A percentile compares a stretch with the other conserved stretches of the same genome.
phyloP scores from a whole-genome alignment of 2,888 invertebrate species.

The Pilophorus perplexus region DNA sequence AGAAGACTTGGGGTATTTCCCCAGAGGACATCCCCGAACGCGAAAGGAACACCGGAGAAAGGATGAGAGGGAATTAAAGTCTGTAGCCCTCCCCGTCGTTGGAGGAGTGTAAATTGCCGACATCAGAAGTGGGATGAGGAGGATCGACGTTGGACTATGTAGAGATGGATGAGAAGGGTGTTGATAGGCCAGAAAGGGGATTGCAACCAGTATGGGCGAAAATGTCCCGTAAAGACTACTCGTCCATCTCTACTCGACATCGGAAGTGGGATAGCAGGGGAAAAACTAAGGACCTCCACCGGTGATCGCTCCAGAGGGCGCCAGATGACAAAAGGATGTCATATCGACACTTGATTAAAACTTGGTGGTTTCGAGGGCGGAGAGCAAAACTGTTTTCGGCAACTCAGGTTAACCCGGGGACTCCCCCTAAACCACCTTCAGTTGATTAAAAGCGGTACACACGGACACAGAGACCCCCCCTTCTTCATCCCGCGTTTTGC shows the following conservation, averaged over 20 bases:
- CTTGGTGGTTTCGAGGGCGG: conserved; percentile 18
- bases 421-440: background rate
- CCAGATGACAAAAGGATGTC: conserved; percentile 21
- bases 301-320: conserved; percentile 19
- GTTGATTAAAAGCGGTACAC: conserved; percentile 32
- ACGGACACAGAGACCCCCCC: conserved; percentile 5
- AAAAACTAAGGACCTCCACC: background rate
- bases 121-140: too few relatives aligned
- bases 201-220: too few relatives aligned
- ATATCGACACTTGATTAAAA: conserved; percentile 39
- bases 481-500: too few relatives aligned
- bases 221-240: too few relatives aligned
- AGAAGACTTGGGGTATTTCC: conserved; percentile 25
- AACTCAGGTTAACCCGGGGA: background rate
- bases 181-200: too few relatives aligned
- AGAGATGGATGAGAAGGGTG: too few relatives aligned
- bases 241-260: background rate
- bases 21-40: conserved; percentile 14
- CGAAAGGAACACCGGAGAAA: conserved; percentile 10
- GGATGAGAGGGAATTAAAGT: conserved; percentile 6
- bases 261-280: background rate
- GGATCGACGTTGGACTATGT: too few relatives aligned
- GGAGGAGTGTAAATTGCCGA: too few relatives aligned
- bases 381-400: background rate
- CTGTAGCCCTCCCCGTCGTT: background rate